These are phyloP conservation scores for Ophion obscuratus DNA, from an alignment of 2,888 invertebrate species.

Conservation along the genomic window DNA sequence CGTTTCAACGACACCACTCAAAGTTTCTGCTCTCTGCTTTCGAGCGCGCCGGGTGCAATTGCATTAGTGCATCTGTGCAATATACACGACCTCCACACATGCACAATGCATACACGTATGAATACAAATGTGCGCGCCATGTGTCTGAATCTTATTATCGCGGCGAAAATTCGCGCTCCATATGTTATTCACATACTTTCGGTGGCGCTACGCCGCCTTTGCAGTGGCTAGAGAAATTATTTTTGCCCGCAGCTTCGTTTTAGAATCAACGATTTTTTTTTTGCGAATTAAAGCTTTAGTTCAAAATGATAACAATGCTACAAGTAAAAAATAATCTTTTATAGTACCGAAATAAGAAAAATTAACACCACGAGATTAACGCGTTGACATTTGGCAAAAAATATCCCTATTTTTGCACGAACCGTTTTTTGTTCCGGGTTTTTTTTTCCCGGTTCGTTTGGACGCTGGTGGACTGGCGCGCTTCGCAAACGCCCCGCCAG, in stretches of 20 bases:
- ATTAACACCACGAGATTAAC: neutral
- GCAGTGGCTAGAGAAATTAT: neutral
- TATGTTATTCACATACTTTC: constrained; percentile 2
- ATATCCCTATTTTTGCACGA: neutral
- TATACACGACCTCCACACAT: constrained; percentile 35
- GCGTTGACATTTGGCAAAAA: neutral
- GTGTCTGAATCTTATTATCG: constrained; percentile 20
- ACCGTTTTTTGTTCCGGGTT: neutral
- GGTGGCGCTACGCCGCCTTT: neutral
- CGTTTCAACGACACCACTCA: constrained; percentile 53
- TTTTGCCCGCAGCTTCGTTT: neutral
- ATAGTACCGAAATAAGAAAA: neutral
- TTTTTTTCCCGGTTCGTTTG: neutral
- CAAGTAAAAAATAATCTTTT: no score
- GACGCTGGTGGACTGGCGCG: neutral
- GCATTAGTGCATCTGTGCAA: constrained; percentile 59
- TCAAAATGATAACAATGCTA: no score
- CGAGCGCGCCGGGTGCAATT: constrained; percentile 60
- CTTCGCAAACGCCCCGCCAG: constrained; percentile 8
- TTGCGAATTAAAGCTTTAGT: neutral
- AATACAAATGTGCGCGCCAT: constrained; percentile 13
- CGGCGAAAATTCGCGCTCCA: constrained; percentile 26
- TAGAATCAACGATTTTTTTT: neutral
- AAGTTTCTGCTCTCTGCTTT: constrained; percentile 59
- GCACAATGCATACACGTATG: constrained; percentile 15